phyloP scores from a whole-genome alignment of 2,113 vertebrate species.

The Mesocricetus auratus region DNA sequence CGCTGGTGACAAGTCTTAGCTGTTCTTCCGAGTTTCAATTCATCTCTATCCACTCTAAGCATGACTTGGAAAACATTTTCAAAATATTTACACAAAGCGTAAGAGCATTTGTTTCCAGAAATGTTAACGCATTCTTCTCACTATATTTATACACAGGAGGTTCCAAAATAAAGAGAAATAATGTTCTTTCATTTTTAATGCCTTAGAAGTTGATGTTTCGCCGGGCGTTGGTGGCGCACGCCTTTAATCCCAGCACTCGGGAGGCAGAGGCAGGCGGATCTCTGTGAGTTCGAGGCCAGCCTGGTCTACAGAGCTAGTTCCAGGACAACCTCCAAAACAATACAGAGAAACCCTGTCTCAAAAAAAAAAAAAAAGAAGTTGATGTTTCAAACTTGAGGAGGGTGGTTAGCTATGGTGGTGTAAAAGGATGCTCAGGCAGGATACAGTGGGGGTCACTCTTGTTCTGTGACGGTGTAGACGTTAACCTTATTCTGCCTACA shows the following conservation, averaged over 20 bases:
- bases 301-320: too few species aligned
- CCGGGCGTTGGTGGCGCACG: too few species aligned
- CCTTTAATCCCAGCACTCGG: too few species aligned
- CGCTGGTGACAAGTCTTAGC: background rate
- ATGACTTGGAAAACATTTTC: background rate
- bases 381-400: background rate
- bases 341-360: too few species aligned
- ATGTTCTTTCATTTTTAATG: background rate
- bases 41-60: constrained; percentile 38
- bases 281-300: too few species aligned
- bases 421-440: background rate
- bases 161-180: background rate
- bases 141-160: background rate
- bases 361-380: too few species aligned
- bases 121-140: background rate
- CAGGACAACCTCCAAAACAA: too few species aligned
- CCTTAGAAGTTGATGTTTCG: background rate
- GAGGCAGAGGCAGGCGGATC: too few species aligned
- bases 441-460: background rate
- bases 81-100: background rate
- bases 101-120: constrained; percentile 42
- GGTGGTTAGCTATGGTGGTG: background rate
- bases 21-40: background rate
- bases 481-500: background rate
- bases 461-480: background rate